Conservation (phyloP, 2,113 vertebrate species). For the Thunnus thynnus region DNA sequence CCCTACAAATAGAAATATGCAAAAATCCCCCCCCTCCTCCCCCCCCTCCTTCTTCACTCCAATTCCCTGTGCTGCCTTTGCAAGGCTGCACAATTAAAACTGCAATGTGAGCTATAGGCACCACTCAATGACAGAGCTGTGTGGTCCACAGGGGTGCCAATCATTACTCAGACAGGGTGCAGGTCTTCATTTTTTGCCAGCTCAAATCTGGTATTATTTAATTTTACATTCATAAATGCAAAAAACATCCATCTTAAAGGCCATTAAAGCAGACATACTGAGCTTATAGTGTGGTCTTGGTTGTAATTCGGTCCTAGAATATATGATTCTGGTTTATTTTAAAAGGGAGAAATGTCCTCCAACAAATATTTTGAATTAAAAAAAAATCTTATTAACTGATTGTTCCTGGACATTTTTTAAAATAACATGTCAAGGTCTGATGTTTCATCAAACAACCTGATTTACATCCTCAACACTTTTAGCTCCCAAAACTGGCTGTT, state of each 20-base stretch:
- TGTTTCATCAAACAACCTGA: not conserved
- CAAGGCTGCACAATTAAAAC: slow-evolving; percentile 82
- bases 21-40: slow-evolving; percentile 40
- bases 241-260: slow-evolving; percentile 10
- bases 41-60: slow-evolving; percentile 34
- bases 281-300: not conserved
- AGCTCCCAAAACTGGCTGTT: not conserved
- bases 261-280: not conserved
- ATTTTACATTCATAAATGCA: slow-evolving; percentile 29
- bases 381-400: not conserved
- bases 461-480: not conserved
- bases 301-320: not conserved
- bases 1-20: slow-evolving; percentile 66
- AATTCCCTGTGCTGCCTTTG: slow-evolving; percentile 75
- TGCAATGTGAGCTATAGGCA: slow-evolving; percentile 73
- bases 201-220: slow-evolving; percentile 53
- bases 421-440: not conserved
- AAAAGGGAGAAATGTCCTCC: not conserved
- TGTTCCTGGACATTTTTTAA: not conserved
- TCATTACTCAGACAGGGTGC: slow-evolving; percentile 62
- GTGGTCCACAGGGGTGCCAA: slow-evolving; percentile 73
- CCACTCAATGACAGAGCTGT: slow-evolving; percentile 70
- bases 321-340: not conserved
- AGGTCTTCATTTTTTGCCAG: slow-evolving; percentile 41
- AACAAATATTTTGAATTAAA: not conserved